Evolutionary conservation across 2,888 invertebrate genomes (phyloP).

Genomic region (Eucriotettix oculatus): DNA sequence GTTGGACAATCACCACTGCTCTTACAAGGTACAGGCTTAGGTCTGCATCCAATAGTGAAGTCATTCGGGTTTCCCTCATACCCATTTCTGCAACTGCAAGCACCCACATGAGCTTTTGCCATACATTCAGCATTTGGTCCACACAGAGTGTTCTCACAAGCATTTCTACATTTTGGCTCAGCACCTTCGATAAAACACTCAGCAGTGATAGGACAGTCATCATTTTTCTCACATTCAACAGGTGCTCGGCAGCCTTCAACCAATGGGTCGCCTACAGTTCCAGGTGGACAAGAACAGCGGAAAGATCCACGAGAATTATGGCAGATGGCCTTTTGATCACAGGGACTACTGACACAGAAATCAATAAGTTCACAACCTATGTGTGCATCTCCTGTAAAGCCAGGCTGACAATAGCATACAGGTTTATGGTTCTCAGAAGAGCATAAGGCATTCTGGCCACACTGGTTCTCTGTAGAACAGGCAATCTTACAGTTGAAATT

Average conservation of each 20-base stretch:
- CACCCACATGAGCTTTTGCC: constrained; percentile 54
- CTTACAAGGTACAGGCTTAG: constrained; percentile 54
- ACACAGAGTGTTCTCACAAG: constrained; percentile 60
- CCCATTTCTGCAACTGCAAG: constrained; percentile 62
- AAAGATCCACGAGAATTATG: constrained; percentile 63
- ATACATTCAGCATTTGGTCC: constrained; percentile 72
- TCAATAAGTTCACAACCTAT: constrained; percentile 56
- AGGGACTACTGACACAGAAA: constrained; percentile 61
- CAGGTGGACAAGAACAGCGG: constrained; percentile 60
- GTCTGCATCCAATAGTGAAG: constrained; percentile 51
- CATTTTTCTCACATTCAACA: constrained; percentile 62
- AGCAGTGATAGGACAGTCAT: constrained; percentile 67
- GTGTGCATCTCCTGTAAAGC: constrained; percentile 64
- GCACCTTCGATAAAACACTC: constrained; percentile 56
- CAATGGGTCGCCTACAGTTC: constrained; percentile 71
- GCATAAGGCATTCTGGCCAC: constrained; percentile 72
- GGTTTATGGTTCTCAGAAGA: constrained; percentile 68
- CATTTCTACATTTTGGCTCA: constrained; percentile 63
- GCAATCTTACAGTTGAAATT: constrained; percentile 71
- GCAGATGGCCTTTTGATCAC: constrained; percentile 65
- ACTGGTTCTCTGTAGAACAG: constrained; percentile 66
- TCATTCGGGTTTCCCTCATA: constrained; percentile 63
- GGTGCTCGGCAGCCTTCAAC: constrained; percentile 65
- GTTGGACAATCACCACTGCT: constrained; percentile 55
- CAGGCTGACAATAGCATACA: constrained; percentile 72